Percentiles rank a stretch among this genome's conserved stretches.
phyloP scores from a whole-genome alignment of 1,140 invertebrate species.

The Camponotus floridanus region DNA sequence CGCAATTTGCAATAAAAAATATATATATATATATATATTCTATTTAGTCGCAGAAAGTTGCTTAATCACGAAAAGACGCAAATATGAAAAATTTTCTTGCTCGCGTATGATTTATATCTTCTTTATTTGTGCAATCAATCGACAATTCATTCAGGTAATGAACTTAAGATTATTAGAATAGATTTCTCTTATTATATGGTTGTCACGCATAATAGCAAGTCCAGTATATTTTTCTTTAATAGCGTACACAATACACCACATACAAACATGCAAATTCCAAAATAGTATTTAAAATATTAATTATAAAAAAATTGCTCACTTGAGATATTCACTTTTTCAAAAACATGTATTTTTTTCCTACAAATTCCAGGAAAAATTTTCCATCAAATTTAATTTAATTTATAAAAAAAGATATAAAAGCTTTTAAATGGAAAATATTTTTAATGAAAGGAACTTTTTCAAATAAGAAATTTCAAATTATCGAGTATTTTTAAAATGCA shows the following conservation, averaged over 20 bases:
- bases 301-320: not conserved
- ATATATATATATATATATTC: too few species aligned
- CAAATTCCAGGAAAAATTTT: not conserved
- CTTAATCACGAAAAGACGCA: too few species aligned
- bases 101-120: not conserved
- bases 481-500: not conserved
- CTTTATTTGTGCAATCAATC: constrained; percentile 8
- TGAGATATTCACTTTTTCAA: not conserved
- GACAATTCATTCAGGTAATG: not conserved
- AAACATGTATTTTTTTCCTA: not conserved
- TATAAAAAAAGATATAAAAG: not conserved
- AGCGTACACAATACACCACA: too few species aligned
- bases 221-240: not conserved
- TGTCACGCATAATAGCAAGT: not conserved
- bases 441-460: too few species aligned
- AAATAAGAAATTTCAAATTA: not conserved
- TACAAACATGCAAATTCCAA: not conserved
- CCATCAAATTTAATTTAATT: not conserved
- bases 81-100: not conserved
- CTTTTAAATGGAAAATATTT: not conserved
- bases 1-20: too few species aligned
- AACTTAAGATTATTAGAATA: not conserved
- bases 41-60: constrained; percentile 4
- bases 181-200: constrained; percentile 29
- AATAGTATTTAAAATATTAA: not conserved